These are phyloP conservation scores for Dione vanillae DNA, from an alignment of 2,888 invertebrate genomes.

Conservation along the genomic window DNA sequence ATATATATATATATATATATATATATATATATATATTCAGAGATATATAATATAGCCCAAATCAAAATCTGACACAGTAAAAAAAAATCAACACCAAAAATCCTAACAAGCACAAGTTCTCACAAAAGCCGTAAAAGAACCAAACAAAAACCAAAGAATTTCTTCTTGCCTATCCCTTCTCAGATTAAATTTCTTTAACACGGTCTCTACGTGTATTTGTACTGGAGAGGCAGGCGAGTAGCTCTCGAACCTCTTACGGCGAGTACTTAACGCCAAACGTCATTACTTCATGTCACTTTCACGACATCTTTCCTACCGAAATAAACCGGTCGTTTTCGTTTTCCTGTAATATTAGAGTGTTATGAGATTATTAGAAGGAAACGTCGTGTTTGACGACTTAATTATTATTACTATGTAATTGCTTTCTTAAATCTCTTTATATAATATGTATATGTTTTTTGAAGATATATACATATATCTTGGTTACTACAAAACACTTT, in stretches of 20 bases:
- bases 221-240: slow-evolving; percentile 48
- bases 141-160: slow-evolving; percentile 44
- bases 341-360: slow-evolving; percentile 22
- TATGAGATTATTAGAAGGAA: slow-evolving; percentile 24
- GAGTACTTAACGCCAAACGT: slow-evolving; percentile 50
- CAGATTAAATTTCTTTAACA: slow-evolving; percentile 53
- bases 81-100: background rate
- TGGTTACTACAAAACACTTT: too few relatives aligned
- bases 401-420: slow-evolving; percentile 11
- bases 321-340: slow-evolving; percentile 42
- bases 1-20: too few relatives aligned
- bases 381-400: slow-evolving; percentile 13
- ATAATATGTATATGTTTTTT: too few relatives aligned
- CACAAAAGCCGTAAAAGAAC: slow-evolving; percentile 34
- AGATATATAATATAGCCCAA: too few relatives aligned
- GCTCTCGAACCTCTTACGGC: slow-evolving; percentile 49
- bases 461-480: too few relatives aligned
- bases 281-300: slow-evolving; percentile 54
- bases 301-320: slow-evolving; percentile 45
- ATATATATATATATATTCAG: too few relatives aligned
- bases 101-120: background rate
- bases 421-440: background rate
- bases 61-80: too few relatives aligned
- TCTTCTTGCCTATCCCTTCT: slow-evolving; percentile 49
- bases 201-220: slow-evolving; percentile 45